A percentile compares a stretch with the other conserved stretches of the same genome.
Conservation (phyloP, 2,797 vertebrate genomes). For the Cyprinodon diabolis region DNA sequence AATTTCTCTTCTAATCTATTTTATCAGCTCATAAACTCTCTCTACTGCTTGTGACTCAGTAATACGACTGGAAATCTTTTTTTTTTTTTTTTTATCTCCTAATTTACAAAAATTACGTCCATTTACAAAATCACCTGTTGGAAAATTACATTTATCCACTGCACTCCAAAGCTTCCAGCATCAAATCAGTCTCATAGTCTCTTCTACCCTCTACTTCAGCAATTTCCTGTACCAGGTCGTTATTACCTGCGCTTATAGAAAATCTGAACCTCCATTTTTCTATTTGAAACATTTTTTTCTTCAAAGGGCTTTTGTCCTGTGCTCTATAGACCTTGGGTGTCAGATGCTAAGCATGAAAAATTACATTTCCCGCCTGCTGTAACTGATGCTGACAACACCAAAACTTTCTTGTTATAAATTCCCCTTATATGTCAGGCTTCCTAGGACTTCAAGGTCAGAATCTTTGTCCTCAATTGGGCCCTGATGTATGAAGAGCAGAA, state of each 20-base stretch:
- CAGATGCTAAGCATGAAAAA: slow-evolving; percentile 52
- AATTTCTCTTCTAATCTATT: slow-evolving; percentile 24
- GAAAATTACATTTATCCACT: slow-evolving; percentile 41
- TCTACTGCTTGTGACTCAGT: slow-evolving; percentile 8
- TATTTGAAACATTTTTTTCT: slow-evolving; percentile 26
- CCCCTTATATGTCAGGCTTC: slow-evolving; percentile 45
- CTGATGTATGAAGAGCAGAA: slow-evolving; percentile 55
- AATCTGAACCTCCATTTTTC: slow-evolving; percentile 46
- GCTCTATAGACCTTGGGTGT: slow-evolving; percentile 39
- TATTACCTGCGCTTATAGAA: slow-evolving; percentile 48
- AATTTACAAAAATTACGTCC: slow-evolving; percentile 24
- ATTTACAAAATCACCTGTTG: slow-evolving; percentile 24
- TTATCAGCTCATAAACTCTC: slow-evolving; percentile 9
- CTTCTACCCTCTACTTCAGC: slow-evolving; percentile 22
- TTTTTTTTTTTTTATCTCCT: slow-evolving; percentile 36
- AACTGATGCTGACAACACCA: slow-evolving; percentile 41
- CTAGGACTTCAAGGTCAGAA: slow-evolving; percentile 54
- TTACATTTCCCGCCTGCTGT: slow-evolving; percentile 37
- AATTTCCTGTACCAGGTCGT: slow-evolving; percentile 47
- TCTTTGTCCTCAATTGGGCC: slow-evolving; percentile 39
- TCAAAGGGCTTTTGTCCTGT: slow-evolving; percentile 16
- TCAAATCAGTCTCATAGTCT: slow-evolving; percentile 32
- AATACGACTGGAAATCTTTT: slow-evolving; percentile 24
- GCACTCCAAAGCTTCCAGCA: slow-evolving; percentile 4
- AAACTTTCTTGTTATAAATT: slow-evolving; percentile 59